Evolutionary conservation across 2,113 vertebrate species (phyloP).

Genomic region (Pelecanoides urinatrix): DNA sequence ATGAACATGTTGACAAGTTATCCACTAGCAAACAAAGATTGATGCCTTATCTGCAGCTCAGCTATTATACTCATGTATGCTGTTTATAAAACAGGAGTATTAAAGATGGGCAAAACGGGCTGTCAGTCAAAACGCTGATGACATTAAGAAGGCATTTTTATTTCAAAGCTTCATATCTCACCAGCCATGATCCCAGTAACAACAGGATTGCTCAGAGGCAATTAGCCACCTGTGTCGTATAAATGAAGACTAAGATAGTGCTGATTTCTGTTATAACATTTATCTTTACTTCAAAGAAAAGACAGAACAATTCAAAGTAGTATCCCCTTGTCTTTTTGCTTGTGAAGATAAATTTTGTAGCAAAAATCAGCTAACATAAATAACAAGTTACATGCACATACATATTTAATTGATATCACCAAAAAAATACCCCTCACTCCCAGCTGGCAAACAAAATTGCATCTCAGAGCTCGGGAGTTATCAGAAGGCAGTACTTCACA

Average conservation of each 20-base stretch:
- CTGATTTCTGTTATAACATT: not conserved
- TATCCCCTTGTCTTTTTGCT: not conserved
- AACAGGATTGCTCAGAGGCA: slow-evolving; percentile 40
- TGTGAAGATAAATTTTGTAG: not conserved
- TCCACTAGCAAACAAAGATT: not conserved
- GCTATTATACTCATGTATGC: not conserved
- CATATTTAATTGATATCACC: not conserved
- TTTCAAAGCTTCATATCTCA: slow-evolving; percentile 28
- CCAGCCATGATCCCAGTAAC: not conserved
- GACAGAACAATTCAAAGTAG: not conserved
- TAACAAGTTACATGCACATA: not conserved
- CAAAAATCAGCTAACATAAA: not conserved
- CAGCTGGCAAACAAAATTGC: not conserved
- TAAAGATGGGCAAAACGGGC: not conserved
- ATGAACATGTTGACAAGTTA: not conserved
- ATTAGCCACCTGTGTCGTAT: slow-evolving; percentile 12
- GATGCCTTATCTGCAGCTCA: slow-evolving; percentile 11
- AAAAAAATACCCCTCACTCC: not conserved
- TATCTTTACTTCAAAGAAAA: slow-evolving; percentile 31
- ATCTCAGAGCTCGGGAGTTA: not conserved
- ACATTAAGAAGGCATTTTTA: slow-evolving; percentile 28
- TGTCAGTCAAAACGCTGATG: slow-evolving; percentile 36
- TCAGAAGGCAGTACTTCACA: not conserved
- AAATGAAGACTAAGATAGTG: not conserved
- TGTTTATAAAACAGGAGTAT: not conserved